These are phyloP conservation scores for Ianthella basta DNA, from an alignment of 37 sponge, comb jelly and placozoan species.

Conservation along the genomic window DNA sequence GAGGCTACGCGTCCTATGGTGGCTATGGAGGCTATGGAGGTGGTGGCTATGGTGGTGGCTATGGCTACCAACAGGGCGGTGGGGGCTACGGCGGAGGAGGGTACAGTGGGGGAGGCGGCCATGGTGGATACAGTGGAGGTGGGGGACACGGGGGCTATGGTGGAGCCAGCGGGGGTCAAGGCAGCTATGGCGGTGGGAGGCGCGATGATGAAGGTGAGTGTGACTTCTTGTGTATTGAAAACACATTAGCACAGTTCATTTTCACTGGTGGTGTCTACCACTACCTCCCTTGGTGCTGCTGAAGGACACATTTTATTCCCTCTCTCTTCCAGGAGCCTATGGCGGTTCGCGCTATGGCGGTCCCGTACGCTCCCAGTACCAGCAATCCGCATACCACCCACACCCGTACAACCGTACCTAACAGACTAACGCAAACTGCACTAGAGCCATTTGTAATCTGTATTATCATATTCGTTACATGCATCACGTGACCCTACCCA, in stretches of 20 bases:
- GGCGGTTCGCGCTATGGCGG: background rate
- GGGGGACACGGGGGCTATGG: background rate
- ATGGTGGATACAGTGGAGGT: background rate
- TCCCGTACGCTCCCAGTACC: slow-evolving; percentile 9
- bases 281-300: background rate
- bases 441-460: too few relatives aligned
- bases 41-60: too few relatives aligned
- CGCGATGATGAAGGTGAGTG: slow-evolving; percentile 14
- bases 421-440: too few relatives aligned
- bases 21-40: slow-evolving; percentile 3
- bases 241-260: too few relatives aligned
- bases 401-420: too few relatives aligned
- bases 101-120: background rate
- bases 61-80: too few relatives aligned
- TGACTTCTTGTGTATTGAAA: slow-evolving; percentile 2
- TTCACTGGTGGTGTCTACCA: background rate
- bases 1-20: too few relatives aligned
- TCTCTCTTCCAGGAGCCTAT: background rate
- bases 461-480: too few relatives aligned
- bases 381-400: too few relatives aligned
- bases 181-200: slow-evolving; percentile 37
- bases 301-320: background rate
- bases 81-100: background rate
- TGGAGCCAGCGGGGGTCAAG: slow-evolving; percentile 29
- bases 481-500: background rate